Evolutionary conservation across 2,888 invertebrate species (phyloP).

Genomic region (Fragum sueziense): DNA sequence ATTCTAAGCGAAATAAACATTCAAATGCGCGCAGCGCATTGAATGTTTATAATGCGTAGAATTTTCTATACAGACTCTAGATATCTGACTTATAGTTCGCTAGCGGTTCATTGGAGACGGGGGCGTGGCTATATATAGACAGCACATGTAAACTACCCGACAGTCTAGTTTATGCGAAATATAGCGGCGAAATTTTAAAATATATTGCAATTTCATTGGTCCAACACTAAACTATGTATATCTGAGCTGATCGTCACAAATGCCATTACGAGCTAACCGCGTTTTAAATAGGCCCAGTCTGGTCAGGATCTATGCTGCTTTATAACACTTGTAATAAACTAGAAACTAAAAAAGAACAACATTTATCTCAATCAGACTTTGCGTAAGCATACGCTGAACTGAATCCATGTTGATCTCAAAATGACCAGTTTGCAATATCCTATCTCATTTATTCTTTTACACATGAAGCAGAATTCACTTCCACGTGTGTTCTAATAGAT

Average conservation of each 20-base stretch:
- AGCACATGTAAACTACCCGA: no score
- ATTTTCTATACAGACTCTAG: no score
- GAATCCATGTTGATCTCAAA: neutral
- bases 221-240: neutral
- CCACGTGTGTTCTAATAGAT: neutral
- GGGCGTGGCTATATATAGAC: no score
- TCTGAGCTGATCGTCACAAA: neutral
- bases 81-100: no score
- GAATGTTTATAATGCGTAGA: no score
- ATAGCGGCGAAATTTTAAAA: no score
- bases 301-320: neutral
- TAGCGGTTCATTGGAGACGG: no score
- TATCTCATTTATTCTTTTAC: neutral
- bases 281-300: neutral
- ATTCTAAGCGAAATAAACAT: no score
- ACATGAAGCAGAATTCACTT: neutral
- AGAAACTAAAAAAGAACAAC: neutral
- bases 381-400: neutral
- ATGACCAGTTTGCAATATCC: neutral
- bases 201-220: no score
- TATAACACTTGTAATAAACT: neutral
- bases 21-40: no score
- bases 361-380: neutral
- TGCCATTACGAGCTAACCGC: neutral
- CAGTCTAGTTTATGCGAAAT: no score